A percentile compares a stretch with the other conserved stretches of the same genome.
These are phyloP conservation scores for Vanessa atalanta DNA, from an alignment of 1,140 invertebrate species.

Conservation along the genomic window DNA sequence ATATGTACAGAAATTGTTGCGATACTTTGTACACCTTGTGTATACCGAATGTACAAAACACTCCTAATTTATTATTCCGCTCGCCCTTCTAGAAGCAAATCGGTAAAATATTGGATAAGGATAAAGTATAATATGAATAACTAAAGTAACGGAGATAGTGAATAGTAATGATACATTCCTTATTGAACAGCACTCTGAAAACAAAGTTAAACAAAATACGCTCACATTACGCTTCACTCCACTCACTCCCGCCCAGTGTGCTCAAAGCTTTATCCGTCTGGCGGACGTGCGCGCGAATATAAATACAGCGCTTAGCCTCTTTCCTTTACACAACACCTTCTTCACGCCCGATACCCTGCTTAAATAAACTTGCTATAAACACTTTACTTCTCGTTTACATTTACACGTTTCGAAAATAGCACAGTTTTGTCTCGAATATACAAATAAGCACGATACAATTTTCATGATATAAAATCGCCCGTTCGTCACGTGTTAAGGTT, in stretches of 20 bases:
- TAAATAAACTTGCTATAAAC: constrained; percentile 12
- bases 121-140: too few species aligned
- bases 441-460: too few species aligned
- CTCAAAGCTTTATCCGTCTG: constrained; percentile 1
- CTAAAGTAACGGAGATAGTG: too few species aligned
- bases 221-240: not conserved
- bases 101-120: too few species aligned
- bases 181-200: not conserved
- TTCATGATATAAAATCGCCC: too few species aligned
- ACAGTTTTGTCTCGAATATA: too few species aligned
- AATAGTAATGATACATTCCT: not conserved
- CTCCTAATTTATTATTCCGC: too few species aligned
- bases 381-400: constrained; percentile 6
- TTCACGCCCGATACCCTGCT: constrained; percentile 19
- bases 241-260: constrained; percentile 2
- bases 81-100: too few species aligned
- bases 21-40: too few species aligned
- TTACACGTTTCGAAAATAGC: not conserved
- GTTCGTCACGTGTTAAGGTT: too few species aligned
- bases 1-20: too few species aligned
- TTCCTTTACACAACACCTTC: constrained; percentile 22
- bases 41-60: too few species aligned
- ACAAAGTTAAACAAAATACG: not conserved
- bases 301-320: constrained; percentile 22
- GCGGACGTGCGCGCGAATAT: constrained; percentile 23